A percentile compares a stretch with the other conserved stretches of the same genome.
These are phyloP conservation scores for Acanthacorydalis orientalis DNA, from an alignment of 2,888 invertebrate genomes.

Conservation along the genomic window DNA sequence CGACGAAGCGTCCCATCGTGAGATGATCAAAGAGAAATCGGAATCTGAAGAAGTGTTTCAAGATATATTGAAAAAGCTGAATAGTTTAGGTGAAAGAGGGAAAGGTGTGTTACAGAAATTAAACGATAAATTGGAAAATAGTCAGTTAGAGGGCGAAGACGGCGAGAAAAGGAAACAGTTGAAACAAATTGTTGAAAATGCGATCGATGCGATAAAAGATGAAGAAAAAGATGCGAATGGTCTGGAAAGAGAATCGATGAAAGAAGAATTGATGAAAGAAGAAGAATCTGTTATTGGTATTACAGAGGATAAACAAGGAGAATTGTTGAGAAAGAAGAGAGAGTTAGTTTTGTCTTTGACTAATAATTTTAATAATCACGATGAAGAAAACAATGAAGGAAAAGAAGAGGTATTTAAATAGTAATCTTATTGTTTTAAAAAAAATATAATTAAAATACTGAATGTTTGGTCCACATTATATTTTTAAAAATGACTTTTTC, in stretches of 20 bases:
- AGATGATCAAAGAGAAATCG: constrained; percentile 7
- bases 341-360: constrained; percentile 33
- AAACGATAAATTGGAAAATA: constrained; percentile 23
- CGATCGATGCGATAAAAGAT: not conserved
- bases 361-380: constrained; percentile 35
- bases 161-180: not conserved
- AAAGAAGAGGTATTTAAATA: constrained; percentile 39
- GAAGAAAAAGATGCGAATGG: constrained; percentile 19
- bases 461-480: no score
- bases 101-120: constrained; percentile 35
- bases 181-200: not conserved
- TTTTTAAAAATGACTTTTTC: no score
- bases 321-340: constrained; percentile 24
- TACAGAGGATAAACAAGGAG: constrained; percentile 20
- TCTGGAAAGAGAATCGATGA: constrained; percentile 29
- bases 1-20: constrained; percentile 12
- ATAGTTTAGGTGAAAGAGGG: constrained; percentile 38
- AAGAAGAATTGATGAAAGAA: constrained; percentile 12
- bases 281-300: constrained; percentile 4
- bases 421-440: no score
- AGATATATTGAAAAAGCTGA: constrained; percentile 37
- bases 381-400: constrained; percentile 40
- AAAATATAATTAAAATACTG: no score
- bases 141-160: not conserved
- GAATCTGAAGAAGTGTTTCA: constrained; percentile 37